Evolutionary conservation across 2,113 vertebrate species (phyloP), one percentile per base, ranked within the genome.

Genomic region (Apaloderma vittatum): DNA sequence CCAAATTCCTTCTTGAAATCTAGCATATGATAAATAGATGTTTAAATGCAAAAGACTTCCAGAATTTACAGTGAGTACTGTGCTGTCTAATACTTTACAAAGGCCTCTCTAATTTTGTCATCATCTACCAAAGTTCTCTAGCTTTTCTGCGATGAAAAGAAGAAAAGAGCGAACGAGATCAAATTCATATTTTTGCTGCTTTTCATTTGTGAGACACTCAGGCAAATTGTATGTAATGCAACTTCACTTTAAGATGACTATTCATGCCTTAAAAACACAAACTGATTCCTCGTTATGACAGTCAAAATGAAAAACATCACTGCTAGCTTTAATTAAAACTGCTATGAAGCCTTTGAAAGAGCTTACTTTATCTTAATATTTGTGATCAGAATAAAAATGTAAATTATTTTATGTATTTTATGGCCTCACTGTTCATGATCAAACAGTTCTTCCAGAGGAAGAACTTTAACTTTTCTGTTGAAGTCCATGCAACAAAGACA

Each of bases 261-360:
- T 78, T 81, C 55, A 36, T 61, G 30, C 62, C 82, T 8, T 66
- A 86, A 94, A 93, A 22, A 12, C 20, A 73, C 49, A 68, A 85
- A 48, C 57, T 36, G 27, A 72, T 57, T 18, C 52, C 23, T 91
- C 11, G 13, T 91, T 88, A 21, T 71, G 62, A 46, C 65, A 89
- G 16, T 72, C 55, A 55, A 91, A 79, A 93, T 59, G 12, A 63
- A 68, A 88, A 88, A 2, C 29, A 79, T 3, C 15, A 34, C 21
- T 88, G 22, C 58, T 62, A 20, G 19, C 54, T 95, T 94, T 77
- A 92, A 94, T 81, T 94, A 86, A 86, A 95, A 67, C 12, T 87
- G 20, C 65, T 78, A 15, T 0, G 3, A 75, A 82, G 18, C 17
- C 43, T 65, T 88, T 96, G 77, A 62, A 87, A 88, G 70, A 70